These are phyloP conservation scores for Oryctolagus cuniculus DNA, from an alignment of 2,113 vertebrate species.

Conservation along the genomic window mOryCun1.1 NC_091434.1:100290501-100291000, in stretches of 20 bases:
- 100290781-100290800: background rate
- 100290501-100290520: background rate
- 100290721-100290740: conserved; percentile 72
- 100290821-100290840: background rate
- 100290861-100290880: background rate
- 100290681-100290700: conserved; percentile 24
- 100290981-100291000: conserved; percentile 15
- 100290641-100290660: background rate
- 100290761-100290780: background rate
- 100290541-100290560: background rate
- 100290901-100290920: background rate
- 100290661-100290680: background rate
- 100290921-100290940: background rate
- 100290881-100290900: background rate
- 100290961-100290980: background rate
- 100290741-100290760: conserved; percentile 66
- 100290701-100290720: background rate
- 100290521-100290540: background rate
- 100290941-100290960: background rate
- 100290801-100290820: background rate
- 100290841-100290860: background rate
- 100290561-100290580: background rate
- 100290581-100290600: background rate
- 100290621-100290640: background rate
- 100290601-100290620: background rate